These are phyloP conservation scores for Drosophila demipolita DNA, from an alignment of 2,888 invertebrate species.

Conservation along the genomic window DNA sequence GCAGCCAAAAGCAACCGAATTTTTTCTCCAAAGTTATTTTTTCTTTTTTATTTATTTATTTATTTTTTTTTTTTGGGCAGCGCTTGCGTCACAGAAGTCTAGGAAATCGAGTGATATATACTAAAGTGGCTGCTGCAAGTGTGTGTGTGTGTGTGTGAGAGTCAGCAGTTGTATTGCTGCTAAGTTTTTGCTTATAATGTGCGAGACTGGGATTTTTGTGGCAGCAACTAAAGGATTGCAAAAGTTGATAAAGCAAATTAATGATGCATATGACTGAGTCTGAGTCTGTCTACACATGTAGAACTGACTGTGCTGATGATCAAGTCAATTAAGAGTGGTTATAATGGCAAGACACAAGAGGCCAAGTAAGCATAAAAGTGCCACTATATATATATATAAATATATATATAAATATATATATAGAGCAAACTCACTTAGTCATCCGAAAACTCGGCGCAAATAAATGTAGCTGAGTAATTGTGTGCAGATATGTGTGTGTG, in stretches of 20 bases:
- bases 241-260: conserved; percentile 55
- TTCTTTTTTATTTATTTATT: conserved; percentile 18
- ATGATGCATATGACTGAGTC: conserved; percentile 27
- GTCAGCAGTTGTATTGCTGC: conserved; percentile 34
- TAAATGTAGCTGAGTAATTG: conserved; percentile 67
- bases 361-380: conserved; percentile 27
- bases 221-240: conserved; percentile 45
- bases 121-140: conserved; percentile 38
- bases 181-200: conserved; percentile 53
- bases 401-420: conserved; percentile 11
- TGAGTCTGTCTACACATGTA: neutral
- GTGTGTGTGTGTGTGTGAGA: conserved; percentile 15
- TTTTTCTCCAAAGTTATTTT: conserved; percentile 28
- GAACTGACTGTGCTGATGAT: conserved; percentile 35
- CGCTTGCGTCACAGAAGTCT: conserved; percentile 66
- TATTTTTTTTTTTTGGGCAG: conserved; percentile 42
- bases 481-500: conserved; percentile 6
- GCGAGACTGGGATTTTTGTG: conserved; percentile 43
- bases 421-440: conserved; percentile 64
- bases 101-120: conserved; percentile 56
- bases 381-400: conserved; percentile 1
- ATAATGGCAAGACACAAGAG: conserved; percentile 42
- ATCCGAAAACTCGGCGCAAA: conserved; percentile 61
- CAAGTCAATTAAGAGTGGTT: conserved; percentile 46
- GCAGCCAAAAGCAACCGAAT: conserved; percentile 55